A percentile compares a stretch with the other conserved stretches of the same genome.
These are phyloP conservation scores for Aradus depressus DNA, from an alignment of 2,888 invertebrate species.

Conservation along the genomic window DNA sequence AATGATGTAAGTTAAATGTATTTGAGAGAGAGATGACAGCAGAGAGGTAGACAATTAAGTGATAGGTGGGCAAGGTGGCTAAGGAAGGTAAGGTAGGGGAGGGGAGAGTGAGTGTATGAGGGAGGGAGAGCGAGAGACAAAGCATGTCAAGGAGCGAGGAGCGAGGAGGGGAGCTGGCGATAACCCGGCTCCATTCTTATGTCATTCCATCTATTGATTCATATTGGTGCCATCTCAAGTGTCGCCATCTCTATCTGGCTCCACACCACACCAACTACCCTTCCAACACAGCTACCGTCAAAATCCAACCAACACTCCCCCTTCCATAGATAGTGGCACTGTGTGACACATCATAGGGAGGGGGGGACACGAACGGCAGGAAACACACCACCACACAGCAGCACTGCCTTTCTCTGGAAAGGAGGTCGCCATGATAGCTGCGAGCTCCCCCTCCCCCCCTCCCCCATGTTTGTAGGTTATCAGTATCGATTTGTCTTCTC, in stretches of 20 bases:
- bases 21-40: neutral
- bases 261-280: no score
- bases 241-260: neutral
- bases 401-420: no score
- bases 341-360: no score
- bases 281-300: no score
- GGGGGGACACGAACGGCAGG: no score
- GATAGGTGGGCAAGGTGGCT: neutral
- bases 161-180: slow-evolving; percentile 34
- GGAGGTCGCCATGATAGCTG: slow-evolving; percentile 29
- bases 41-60: neutral
- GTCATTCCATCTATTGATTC: neutral
- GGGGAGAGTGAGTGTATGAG: neutral
- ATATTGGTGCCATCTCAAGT: neutral
- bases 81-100: neutral
- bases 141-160: neutral
- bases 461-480: slow-evolving; percentile 20
- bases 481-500: slow-evolving; percentile 14
- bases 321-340: no score
- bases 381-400: no score
- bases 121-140: neutral
- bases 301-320: no score
- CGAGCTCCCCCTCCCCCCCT: no score
- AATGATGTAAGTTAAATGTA: no score
- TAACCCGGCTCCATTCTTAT: neutral